These are phyloP conservation scores for Mimumesa dahlbomi DNA, from an alignment of 2,888 invertebrate genomes.

Conservation along the genomic window DNA sequence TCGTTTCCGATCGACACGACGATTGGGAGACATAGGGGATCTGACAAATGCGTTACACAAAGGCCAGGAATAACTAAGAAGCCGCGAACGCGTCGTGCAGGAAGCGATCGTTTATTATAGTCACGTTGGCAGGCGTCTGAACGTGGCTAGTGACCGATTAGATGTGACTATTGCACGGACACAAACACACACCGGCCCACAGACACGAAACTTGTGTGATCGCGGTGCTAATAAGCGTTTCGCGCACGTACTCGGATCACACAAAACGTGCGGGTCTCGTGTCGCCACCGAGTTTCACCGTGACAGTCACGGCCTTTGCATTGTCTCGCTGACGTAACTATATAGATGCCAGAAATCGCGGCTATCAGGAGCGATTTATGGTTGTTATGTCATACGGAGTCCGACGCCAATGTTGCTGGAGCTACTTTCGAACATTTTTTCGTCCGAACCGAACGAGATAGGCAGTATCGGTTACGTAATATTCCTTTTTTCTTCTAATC, in stretches of 20 bases:
- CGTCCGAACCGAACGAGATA: too few relatives aligned
- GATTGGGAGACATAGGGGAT: conserved; percentile 12
- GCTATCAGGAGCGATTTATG: neutral
- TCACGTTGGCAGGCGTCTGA: conserved; percentile 55
- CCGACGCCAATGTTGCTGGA: too few relatives aligned
- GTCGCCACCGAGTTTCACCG: conserved; percentile 28
- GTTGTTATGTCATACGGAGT: too few relatives aligned
- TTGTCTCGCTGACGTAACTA: conserved; percentile 26
- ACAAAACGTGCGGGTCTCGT: conserved; percentile 18
- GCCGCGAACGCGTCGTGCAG: conserved; percentile 33
- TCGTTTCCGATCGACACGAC: too few relatives aligned
- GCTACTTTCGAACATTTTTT: too few relatives aligned
- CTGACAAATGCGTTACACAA: neutral
- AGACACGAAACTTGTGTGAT: conserved; percentile 24
- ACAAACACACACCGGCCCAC: conserved; percentile 29
- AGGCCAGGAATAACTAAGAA: neutral
- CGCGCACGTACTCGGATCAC: conserved; percentile 22
- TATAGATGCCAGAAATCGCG: neutral
- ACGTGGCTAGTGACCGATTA: conserved; percentile 64
- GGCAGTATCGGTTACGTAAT: too few relatives aligned
- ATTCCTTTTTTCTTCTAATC: too few relatives aligned
- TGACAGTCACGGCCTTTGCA: conserved; percentile 24
- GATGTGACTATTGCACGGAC: conserved; percentile 56
- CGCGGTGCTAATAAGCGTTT: conserved; percentile 24
- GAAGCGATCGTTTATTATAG: conserved; percentile 61